Evolutionary conservation across 2,888 invertebrate genomes (phyloP).

Genomic region (Girardia tigrina): DNA sequence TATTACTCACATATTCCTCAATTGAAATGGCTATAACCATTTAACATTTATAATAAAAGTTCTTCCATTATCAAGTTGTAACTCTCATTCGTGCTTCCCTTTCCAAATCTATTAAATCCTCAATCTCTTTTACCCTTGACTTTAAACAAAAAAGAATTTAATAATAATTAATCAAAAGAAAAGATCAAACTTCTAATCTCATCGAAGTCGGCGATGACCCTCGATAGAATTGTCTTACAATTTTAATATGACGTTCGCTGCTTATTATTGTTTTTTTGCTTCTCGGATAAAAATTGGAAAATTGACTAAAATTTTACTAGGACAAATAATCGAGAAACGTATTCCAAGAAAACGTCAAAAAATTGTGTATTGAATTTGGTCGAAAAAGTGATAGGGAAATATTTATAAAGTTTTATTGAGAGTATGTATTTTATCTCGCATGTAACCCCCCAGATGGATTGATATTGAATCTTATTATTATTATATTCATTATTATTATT

Average conservation of each 20-base stretch:
- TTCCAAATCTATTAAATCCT: slow-evolving; percentile 98
- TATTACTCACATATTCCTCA: no score
- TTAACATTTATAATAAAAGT: no score
- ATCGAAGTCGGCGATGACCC: slow-evolving; percentile 45
- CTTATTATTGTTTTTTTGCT: no score
- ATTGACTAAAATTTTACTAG: background rate
- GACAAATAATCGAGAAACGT: slow-evolving; percentile 12
- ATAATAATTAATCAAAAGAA: no score
- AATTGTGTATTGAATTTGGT: background rate
- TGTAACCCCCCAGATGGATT: slow-evolving; percentile 7
- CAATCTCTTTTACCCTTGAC: slow-evolving; percentile 97
- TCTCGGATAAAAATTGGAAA: background rate
- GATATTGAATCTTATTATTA: no score
- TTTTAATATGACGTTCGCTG: slow-evolving; percentile 32
- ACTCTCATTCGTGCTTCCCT: slow-evolving; percentile 97
- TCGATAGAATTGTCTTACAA: slow-evolving; percentile 42
- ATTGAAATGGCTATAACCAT: no score
- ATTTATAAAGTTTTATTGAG: background rate
- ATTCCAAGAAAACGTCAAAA: slow-evolving; percentile 15
- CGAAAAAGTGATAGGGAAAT: slow-evolving; percentile 19
- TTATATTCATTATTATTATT: no score
- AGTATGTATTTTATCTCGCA: background rate
- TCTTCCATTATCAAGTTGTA: no score
- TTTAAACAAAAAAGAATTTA: slow-evolving; percentile 52
- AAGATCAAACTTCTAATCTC: slow-evolving; percentile 30